phyloP scores from a whole-genome alignment of 2,888 invertebrate species.

The Lathronympha strigana region DNA sequence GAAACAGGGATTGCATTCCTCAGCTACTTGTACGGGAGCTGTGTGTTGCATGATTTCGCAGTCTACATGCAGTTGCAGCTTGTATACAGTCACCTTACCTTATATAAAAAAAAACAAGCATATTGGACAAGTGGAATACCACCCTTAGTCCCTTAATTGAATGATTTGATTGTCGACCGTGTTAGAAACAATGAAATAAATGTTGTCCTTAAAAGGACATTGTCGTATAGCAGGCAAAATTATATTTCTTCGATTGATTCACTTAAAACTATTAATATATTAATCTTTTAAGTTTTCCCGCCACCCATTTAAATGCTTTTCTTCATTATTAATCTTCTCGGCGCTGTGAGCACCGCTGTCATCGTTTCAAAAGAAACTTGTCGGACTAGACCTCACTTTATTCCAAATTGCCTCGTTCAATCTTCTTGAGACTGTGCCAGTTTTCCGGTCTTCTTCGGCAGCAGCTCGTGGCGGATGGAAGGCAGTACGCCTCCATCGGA shows the following conservation, averaged over 20 bases:
- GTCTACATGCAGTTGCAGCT: too few relatives aligned
- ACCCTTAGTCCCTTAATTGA: conserved; percentile 30
- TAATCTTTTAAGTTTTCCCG: background rate
- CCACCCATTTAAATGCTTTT: background rate
- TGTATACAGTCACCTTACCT: too few relatives aligned
- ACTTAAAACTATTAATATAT: conserved; percentile 8
- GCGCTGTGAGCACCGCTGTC: background rate
- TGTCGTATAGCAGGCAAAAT: conserved; percentile 44
- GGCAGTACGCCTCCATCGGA: conserved; percentile 29
- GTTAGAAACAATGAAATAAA: conserved; percentile 31
- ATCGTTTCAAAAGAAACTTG: conserved; percentile 11
- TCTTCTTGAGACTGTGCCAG: background rate
- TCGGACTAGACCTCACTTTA: conserved; percentile 3
- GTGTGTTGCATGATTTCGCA: too few relatives aligned
- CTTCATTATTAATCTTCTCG: background rate
- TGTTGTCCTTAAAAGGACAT: conserved; percentile 61
- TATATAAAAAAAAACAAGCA: too few relatives aligned
- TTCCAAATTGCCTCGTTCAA: background rate
- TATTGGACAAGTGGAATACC: too few relatives aligned
- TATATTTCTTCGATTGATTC: background rate
- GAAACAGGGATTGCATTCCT: too few relatives aligned
- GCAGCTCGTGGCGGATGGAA: conserved; percentile 24
- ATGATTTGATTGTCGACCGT: conserved; percentile 15
- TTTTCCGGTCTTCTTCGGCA: conserved; percentile 32
- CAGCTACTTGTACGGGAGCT: too few relatives aligned